phyloP scores from a whole-genome alignment of 2,888 invertebrate genomes.

The Thalpophila matura region DNA sequence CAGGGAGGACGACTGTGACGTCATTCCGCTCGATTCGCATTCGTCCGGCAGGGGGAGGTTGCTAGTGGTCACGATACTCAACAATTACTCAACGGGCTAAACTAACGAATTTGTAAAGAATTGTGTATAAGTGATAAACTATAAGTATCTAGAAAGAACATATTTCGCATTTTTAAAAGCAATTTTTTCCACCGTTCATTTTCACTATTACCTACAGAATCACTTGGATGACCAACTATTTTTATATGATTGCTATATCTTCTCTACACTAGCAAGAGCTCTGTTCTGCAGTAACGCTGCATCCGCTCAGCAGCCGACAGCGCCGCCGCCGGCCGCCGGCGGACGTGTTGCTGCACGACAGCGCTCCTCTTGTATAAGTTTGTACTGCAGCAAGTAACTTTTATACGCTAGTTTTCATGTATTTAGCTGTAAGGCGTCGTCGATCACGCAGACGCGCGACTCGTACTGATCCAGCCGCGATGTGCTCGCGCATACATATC shows the following conservation, averaged over 20 bases:
- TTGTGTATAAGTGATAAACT: constrained; percentile 30
- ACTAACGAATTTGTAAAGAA: constrained; percentile 58
- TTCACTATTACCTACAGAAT: constrained; percentile 15
- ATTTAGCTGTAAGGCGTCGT: constrained; percentile 32
- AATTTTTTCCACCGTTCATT: constrained; percentile 50
- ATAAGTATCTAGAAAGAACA: constrained; percentile 16
- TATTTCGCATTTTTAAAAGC: constrained; percentile 40
- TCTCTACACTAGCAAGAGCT: constrained; percentile 48
- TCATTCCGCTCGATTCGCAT: too few relatives aligned
- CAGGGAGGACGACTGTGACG: too few relatives aligned
- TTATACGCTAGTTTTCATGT: constrained; percentile 52
- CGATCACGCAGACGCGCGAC: constrained; percentile 1
- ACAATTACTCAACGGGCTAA: constrained; percentile 30
- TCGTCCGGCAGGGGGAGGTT: too few relatives aligned
- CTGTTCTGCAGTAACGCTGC: constrained; percentile 43
- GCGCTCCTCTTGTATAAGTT: constrained; percentile 45
- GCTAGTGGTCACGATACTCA: constrained; percentile 22
- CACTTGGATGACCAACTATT: constrained; percentile 55
- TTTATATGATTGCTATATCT: constrained; percentile 56
- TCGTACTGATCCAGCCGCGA: constrained; percentile 21
- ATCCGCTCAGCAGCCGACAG: too few relatives aligned
- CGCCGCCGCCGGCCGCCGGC: too few relatives aligned
- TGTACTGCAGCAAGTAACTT: constrained; percentile 43
- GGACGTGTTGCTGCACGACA: constrained; percentile 24
- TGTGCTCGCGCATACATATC: constrained; percentile 49